A percentile compares a stretch with the other conserved stretches of the same genome.
Conservation (phyloP, 2,888 invertebrate species). For the Pristionchus arcanus region DNA sequence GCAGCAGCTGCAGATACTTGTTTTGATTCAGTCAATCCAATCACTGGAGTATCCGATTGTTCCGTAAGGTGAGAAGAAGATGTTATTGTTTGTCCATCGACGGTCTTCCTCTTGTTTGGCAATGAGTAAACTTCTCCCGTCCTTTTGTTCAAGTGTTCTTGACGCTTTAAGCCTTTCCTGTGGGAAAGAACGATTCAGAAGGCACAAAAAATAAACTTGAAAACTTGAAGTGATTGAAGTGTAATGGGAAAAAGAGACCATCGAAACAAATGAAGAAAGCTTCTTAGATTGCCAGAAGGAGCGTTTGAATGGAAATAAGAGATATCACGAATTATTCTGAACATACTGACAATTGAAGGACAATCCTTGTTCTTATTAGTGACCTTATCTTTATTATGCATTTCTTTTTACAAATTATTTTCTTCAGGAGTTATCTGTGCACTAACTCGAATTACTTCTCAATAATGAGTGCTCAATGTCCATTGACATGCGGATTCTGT, state of each 20-base stretch:
- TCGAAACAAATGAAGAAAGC: background rate
- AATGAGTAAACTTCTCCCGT: background rate
- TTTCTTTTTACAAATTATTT: background rate
- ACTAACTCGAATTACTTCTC: slow-evolving; percentile 6
- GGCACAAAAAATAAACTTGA: slow-evolving; percentile 2
- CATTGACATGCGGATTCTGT: slow-evolving; percentile 16
- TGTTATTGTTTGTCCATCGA: background rate
- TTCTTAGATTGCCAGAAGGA: background rate
- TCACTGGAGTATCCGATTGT: slow-evolving; percentile 32
- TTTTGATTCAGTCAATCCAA: slow-evolving; percentile 10
- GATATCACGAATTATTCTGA: too few relatives aligned
- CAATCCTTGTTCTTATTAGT: background rate
- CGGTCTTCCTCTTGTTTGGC: slow-evolving; percentile 13
- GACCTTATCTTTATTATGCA: background rate
- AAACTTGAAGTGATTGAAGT: background rate
- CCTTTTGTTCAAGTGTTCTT: slow-evolving; percentile 20
- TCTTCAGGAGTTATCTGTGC: slow-evolving; percentile 19
- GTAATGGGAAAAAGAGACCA: background rate
- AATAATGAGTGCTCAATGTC: slow-evolving; percentile 18
- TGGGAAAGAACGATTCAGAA: background rate
- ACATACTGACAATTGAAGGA: background rate
- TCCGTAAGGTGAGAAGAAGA: background rate
- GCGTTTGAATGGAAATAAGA: background rate
- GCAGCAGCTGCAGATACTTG: slow-evolving; percentile 8
- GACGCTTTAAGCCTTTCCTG: slow-evolving; percentile 13